Evolutionary conservation across 2,113 vertebrate species (phyloP).

Genomic region (Burhinus oedicnemus): DNA sequence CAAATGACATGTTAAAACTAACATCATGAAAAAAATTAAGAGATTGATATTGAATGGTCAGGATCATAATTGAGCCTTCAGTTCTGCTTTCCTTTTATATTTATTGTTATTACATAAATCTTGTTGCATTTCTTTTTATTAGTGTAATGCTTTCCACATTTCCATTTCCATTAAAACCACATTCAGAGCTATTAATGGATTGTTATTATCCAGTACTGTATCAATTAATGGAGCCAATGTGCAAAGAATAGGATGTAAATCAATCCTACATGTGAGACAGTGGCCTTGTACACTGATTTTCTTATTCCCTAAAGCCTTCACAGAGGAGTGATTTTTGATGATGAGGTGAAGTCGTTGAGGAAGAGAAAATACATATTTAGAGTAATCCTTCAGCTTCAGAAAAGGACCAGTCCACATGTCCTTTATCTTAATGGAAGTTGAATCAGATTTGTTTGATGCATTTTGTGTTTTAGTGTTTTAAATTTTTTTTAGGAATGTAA

Average conservation of each 20-base stretch:
- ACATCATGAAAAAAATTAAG: background rate
- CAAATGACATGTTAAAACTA: background rate
- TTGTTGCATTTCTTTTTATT: constrained; percentile 46
- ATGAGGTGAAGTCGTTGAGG: background rate
- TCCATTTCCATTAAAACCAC: constrained; percentile 61
- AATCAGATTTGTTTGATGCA: background rate
- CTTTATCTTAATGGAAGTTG: background rate
- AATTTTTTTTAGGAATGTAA: background rate
- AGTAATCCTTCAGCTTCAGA: background rate
- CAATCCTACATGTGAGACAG: constrained; percentile 7
- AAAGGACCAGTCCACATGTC: background rate
- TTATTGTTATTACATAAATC: constrained; percentile 60
- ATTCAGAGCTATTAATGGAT: constrained; percentile 59
- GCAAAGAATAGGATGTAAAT: constrained; percentile 51
- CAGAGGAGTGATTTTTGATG: constrained; percentile 2
- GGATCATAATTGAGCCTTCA: background rate
- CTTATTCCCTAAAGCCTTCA: background rate
- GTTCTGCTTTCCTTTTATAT: background rate
- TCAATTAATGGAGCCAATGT: constrained; percentile 67
- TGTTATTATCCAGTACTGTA: constrained; percentile 40
- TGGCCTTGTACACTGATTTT: background rate
- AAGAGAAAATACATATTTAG: background rate
- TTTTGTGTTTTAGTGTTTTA: background rate
- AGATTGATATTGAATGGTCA: background rate
- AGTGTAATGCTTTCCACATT: constrained; percentile 34